Conservation (phyloP, 1,140 invertebrate genomes). For the Heliconius nattereri region DNA sequence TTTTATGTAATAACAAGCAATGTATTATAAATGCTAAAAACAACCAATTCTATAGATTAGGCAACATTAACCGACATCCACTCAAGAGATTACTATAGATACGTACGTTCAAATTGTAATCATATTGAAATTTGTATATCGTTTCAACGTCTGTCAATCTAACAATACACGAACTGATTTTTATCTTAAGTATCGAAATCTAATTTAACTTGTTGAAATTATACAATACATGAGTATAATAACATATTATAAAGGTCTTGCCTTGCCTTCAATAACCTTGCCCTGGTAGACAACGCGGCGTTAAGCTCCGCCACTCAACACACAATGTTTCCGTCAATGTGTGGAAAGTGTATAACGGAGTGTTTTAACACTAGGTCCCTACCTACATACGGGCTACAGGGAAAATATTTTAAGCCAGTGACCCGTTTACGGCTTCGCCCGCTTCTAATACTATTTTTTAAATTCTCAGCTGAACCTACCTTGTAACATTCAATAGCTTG, state of each 20-base stretch:
- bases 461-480: too few species aligned
- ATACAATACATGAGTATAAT: not conserved
- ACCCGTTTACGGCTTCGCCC: too few species aligned
- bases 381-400: too few species aligned
- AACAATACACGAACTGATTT: slow-evolving; percentile 20
- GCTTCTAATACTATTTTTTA: too few species aligned
- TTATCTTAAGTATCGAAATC: slow-evolving; percentile 20
- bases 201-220: not conserved
- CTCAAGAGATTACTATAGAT: slow-evolving; percentile 2
- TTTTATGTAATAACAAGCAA: not conserved
- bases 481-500: too few species aligned
- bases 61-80: not conserved
- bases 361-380: too few species aligned
- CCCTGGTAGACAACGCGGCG: too few species aligned
- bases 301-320: too few species aligned
- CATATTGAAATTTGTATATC: slow-evolving; percentile 9
- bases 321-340: too few species aligned
- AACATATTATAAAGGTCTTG: not conserved
- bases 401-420: too few species aligned
- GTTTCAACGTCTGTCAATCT: slow-evolving; percentile 25
- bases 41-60: not conserved
- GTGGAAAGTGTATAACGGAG: too few species aligned
- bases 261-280: too few species aligned
- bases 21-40: not conserved
- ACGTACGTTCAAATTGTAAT: slow-evolving; percentile 19